These are phyloP conservation scores for Taeniopygia guttata DNA, from an alignment of 2,797 vertebrate genomes.

Conservation along the genomic window DNA sequence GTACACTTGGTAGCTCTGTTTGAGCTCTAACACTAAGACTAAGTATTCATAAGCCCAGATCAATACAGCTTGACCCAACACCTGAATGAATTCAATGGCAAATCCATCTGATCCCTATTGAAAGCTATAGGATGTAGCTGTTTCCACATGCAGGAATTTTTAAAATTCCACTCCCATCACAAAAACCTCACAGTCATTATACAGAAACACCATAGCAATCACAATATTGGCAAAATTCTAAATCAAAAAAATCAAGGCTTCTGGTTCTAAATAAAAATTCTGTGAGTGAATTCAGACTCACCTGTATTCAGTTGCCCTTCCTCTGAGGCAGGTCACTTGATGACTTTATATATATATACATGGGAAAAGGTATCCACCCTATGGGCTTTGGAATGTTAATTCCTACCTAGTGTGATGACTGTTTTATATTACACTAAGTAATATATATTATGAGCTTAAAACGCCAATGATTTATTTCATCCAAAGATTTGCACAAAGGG, in stretches of 20 bases:
- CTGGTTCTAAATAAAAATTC: not conserved
- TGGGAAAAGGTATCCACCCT: constrained; percentile 24
- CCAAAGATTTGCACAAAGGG: constrained; percentile 25
- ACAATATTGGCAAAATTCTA: not conserved
- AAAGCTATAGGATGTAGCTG: not conserved
- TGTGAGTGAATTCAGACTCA: constrained; percentile 53
- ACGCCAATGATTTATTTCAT: constrained; percentile 57
- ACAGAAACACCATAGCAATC: not conserved
- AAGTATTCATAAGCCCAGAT: not conserved
- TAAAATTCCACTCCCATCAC: not conserved
- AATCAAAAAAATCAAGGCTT: not conserved
- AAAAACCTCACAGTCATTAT: not conserved
- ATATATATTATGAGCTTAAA: constrained; percentile 68
- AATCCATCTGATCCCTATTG: not conserved
- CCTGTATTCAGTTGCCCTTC: constrained; percentile 54
- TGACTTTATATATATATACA: constrained; percentile 54
- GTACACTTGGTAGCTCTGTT: accelerated
- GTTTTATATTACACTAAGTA: constrained; percentile 48
- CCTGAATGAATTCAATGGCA: not conserved
- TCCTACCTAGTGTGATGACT: constrained; percentile 50
- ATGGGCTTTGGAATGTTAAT: constrained; percentile 59
- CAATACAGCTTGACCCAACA: not conserved
- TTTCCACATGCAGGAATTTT: not conserved
- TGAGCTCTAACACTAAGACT: not conserved
- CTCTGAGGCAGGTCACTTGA: not conserved